Evolutionary conservation across 2,113 vertebrate genomes (phyloP).

Genomic region (Apistogramma diplotaenia): DNA sequence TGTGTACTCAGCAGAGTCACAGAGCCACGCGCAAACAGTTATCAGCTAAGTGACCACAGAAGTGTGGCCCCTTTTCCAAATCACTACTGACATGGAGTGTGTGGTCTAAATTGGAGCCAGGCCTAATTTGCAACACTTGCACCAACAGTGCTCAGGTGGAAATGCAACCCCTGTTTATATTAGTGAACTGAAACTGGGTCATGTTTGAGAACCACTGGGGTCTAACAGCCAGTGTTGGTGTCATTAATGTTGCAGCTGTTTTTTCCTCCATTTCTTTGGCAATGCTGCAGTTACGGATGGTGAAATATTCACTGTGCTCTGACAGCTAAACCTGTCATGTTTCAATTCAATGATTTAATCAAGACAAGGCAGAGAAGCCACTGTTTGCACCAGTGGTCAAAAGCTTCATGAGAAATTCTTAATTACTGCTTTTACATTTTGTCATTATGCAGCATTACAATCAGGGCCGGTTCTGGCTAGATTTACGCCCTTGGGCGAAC

Average conservation of each 20-base stretch:
- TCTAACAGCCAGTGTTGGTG: slow-evolving; percentile 4
- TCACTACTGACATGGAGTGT: not conserved
- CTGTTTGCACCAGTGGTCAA: not conserved
- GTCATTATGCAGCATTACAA: not conserved
- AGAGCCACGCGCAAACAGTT: not conserved
- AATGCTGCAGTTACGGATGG: not conserved
- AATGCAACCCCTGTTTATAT: slow-evolving; percentile 25
- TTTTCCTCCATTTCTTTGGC: not conserved
- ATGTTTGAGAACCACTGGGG: slow-evolving; percentile 24
- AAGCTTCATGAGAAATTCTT: not conserved
- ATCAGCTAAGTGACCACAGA: not conserved
- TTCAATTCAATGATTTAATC: not conserved
- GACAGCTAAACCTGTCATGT: not conserved
- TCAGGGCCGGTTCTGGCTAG: too few species aligned
- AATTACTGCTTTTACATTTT: not conserved
- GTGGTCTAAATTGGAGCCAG: not conserved
- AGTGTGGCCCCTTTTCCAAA: not conserved
- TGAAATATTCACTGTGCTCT: not conserved
- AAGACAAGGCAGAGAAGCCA: not conserved
- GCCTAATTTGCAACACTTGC: slow-evolving; percentile 14
- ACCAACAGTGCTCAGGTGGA: slow-evolving; percentile 16
- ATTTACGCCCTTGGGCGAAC: too few species aligned
- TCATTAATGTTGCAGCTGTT: slow-evolving; percentile 2
- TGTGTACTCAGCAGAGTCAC: not conserved
- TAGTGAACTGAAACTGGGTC: slow-evolving; percentile 41